phyloP scores from a whole-genome alignment of 2,888 invertebrate species.

The Microctonus hyperodae region DNA sequence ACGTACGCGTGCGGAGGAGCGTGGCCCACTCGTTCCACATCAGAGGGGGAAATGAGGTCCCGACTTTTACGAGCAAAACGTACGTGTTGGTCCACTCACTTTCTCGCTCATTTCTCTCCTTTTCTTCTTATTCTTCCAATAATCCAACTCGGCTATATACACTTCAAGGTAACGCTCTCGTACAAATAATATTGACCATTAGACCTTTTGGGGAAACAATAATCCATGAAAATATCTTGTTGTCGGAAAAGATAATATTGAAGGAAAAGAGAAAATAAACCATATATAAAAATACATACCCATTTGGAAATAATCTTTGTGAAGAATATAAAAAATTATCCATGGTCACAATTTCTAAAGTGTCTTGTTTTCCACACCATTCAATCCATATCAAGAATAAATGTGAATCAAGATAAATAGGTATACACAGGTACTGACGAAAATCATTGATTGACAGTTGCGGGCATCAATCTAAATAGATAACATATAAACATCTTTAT shows the following conservation, averaged over 20 bases:
- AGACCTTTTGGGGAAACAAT: neutral
- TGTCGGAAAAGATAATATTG: neutral
- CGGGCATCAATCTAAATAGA: neutral
- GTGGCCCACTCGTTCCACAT: conserved; percentile 30
- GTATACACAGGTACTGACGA: neutral
- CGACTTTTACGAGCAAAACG: conserved; percentile 22
- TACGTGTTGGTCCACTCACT: conserved; percentile 14
- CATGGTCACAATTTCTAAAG: conserved; percentile 2
- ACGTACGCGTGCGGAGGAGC: conserved; percentile 36
- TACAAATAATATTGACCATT: neutral
- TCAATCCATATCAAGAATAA: neutral
- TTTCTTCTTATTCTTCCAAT: neutral
- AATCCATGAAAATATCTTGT: neutral
- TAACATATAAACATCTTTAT: conserved; percentile 3
- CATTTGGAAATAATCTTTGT: conserved; percentile 2
- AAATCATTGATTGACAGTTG: neutral
- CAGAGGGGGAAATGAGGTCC: conserved; percentile 38
- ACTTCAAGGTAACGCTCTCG: neutral
- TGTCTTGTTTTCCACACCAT: neutral
- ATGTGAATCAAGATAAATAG: neutral
- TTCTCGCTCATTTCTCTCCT: conserved; percentile 22
- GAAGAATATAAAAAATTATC: neutral
- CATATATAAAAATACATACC: neutral
- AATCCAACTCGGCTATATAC: neutral
- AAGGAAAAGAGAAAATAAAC: neutral